phyloP scores from a whole-genome alignment of 2,797 vertebrate genomes.

The Australoheros facetus region DNA sequence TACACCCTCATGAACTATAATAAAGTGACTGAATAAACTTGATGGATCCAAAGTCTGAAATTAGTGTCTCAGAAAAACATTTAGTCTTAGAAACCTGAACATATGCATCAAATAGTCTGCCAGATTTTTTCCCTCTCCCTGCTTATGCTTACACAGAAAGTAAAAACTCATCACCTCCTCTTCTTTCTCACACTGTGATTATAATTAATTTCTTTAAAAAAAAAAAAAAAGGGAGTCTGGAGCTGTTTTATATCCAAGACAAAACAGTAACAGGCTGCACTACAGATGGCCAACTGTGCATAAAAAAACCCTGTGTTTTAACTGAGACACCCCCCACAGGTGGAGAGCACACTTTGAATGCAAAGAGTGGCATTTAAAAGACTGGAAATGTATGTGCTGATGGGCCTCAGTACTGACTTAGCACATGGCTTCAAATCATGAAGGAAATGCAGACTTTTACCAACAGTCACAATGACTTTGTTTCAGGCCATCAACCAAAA shows the following conservation, averaged over 20 bases:
- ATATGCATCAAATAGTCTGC: neutral
- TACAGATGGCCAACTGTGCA: neutral
- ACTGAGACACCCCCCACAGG: neutral
- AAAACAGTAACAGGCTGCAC: neutral
- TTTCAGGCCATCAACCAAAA: neutral
- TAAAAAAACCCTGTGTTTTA: neutral
- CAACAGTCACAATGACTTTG: neutral
- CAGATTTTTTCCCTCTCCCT: neutral
- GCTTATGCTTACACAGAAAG: neutral
- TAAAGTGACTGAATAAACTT: no score
- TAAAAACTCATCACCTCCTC: neutral
- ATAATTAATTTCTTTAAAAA: neutral
- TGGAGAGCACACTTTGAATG: neutral
- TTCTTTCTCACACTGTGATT: neutral
- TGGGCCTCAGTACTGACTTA: neutral
- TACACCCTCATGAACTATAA: no score
- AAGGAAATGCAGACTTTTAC: no score
- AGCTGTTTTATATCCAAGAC: neutral
- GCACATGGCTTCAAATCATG: no score
- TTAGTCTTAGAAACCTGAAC: neutral
- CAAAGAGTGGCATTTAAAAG: neutral
- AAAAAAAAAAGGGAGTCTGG: neutral
- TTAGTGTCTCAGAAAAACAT: neutral
- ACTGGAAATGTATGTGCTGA: neutral
- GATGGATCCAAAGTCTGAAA: no score